Evolutionary conservation across 2,113 vertebrate species (phyloP), one percentile per base, ranked within the genome.

Genomic region (Corythornis cristatus): DNA sequence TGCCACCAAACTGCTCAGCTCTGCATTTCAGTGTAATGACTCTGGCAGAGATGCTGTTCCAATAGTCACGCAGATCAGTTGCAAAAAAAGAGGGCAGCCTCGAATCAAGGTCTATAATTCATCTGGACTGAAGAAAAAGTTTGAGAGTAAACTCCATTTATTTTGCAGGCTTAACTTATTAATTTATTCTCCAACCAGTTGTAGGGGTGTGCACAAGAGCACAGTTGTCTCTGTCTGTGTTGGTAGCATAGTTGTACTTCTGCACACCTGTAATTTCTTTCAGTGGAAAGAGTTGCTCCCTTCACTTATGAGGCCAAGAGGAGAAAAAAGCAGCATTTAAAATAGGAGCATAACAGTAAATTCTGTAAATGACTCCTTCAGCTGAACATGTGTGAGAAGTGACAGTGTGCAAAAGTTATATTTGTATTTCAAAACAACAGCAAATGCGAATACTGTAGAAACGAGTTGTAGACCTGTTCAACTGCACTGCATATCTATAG

Each of bases 41-140:
- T 96, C 95, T 97, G 96, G 94, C 97, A 97, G 96, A 97, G 96
- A 96, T 82, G 88, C 92, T 97, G 80, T 96, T 98, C 96, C 94
- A 94, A 96, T 82, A 92, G 93, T 96, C 95, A 96, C 45, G 86
- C 57, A 88, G 93, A 97, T 95, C 92, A 94, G 92, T 91, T 96
- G 88, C 79, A 50, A 70, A 72, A 53, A 61, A 71, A 83, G 51
- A 92, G 89, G 91, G 88, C 91, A 96, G 89, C 96, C 96, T 96
- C 94, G 83, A 96, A 96, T 95, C 86, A 97, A 94, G 90, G 88
- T 95, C 95, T 96, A 96, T 83, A 94, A 94, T 89, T 93, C 92
- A 89, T 75, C 88, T 62, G 94, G 95, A 85, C 95, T 95, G 97
- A 95, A 97, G 95, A 96, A 95, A 94, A 96, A 93, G 88, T 94